phyloP scores from a whole-genome alignment of 2,797 vertebrate species.

The Sciaenops ocellatus region DNA sequence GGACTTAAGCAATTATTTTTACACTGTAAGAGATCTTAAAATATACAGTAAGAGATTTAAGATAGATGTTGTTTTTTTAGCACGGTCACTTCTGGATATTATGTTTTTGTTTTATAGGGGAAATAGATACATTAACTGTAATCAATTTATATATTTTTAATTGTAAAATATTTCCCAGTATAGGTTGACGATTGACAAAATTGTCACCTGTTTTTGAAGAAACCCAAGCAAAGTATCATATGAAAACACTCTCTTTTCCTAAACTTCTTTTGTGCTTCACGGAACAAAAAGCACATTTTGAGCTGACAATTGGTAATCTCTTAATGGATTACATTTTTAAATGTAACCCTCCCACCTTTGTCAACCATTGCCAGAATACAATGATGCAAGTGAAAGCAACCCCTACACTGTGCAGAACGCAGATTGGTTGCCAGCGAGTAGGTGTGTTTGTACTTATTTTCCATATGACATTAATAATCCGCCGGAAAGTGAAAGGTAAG shows the following conservation, averaged over 20 bases:
- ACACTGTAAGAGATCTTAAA: slow-evolving; percentile 11
- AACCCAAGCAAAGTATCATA: neutral
- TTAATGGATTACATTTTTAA: slow-evolving; percentile 65
- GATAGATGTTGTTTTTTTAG: slow-evolving; percentile 7
- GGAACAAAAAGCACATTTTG: slow-evolving; percentile 34
- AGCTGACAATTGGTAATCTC: slow-evolving; percentile 43
- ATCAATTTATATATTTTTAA: neutral
- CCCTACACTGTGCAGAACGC: slow-evolving; percentile 40
- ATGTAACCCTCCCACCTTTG: slow-evolving; percentile 63
- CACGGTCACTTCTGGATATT: neutral
- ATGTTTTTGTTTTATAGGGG: neutral
- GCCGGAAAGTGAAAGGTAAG: slow-evolving; percentile 72
- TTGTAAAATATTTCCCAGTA: neutral
- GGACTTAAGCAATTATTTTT: slow-evolving; percentile 5
- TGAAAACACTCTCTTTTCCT: neutral
- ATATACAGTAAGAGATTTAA: neutral
- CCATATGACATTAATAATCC: slow-evolving; percentile 77
- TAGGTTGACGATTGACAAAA: neutral
- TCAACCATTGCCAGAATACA: slow-evolving; percentile 56
- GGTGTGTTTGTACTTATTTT: slow-evolving; percentile 73
- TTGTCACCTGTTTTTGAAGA: neutral
- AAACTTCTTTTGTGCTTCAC: slow-evolving; percentile 16
- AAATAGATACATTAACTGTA: neutral
- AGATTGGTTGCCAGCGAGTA: slow-evolving; percentile 53
- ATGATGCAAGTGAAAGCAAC: slow-evolving; percentile 77